Evolutionary conservation across 2,797 vertebrate genomes (phyloP).

Genomic region (Neomorphus geoffroyi): DNA sequence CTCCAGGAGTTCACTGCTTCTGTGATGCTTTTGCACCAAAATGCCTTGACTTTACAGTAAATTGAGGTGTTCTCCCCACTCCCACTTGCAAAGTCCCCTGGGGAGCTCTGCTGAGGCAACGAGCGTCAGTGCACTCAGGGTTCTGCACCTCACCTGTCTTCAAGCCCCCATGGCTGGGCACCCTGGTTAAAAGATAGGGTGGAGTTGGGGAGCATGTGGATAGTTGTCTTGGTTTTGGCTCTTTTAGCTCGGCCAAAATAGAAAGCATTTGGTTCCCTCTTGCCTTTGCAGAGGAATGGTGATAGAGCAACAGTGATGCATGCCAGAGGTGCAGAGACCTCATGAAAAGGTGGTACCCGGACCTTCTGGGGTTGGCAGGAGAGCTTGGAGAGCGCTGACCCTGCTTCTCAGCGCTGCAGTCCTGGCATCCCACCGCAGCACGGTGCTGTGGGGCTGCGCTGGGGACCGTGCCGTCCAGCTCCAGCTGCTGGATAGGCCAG

Average conservation of each 20-base stretch:
- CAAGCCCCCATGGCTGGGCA: neutral
- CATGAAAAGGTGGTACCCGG: fast-evolving
- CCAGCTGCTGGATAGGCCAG: neutral
- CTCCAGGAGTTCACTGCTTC: neutral
- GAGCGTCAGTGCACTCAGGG: neutral
- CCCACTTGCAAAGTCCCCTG: neutral
- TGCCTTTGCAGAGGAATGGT: neutral
- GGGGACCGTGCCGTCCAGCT: neutral
- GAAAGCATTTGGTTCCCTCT: neutral
- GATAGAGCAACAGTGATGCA: neutral
- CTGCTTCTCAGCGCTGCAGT: neutral
- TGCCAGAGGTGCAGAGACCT: neutral
- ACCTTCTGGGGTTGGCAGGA: fast-evolving
- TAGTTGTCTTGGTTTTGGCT: neutral
- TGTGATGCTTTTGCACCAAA: neutral
- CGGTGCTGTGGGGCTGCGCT: neutral
- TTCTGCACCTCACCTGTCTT: neutral
- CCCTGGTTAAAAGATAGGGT: neutral
- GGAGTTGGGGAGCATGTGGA: neutral
- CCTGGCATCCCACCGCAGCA: neutral
- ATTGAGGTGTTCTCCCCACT: neutral
- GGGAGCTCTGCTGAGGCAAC: neutral
- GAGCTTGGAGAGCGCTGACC: neutral
- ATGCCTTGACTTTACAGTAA: neutral
- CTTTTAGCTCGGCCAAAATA: neutral